A percentile compares a stretch with the other conserved stretches of the same genome.
These are phyloP conservation scores for Chrosomus eos DNA, from an alignment of 2,797 vertebrate genomes.

Conservation along the genomic window DNA sequence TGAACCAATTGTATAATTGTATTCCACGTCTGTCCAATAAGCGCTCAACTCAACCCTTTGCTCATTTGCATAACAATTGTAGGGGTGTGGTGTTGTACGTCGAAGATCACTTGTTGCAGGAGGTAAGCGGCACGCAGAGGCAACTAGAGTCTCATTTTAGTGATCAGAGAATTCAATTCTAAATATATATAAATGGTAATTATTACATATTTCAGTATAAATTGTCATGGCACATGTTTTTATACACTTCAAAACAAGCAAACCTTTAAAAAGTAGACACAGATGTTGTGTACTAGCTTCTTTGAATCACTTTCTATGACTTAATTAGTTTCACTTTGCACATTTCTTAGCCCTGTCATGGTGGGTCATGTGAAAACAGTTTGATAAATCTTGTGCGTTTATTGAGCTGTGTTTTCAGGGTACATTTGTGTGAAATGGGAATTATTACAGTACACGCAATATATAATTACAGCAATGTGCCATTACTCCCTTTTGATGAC, in stretches of 20 bases:
- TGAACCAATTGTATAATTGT: slow-evolving; percentile 61
- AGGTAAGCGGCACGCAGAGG: slow-evolving; percentile 22
- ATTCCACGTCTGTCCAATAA: slow-evolving; percentile 70
- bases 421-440: neutral
- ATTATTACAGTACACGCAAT: neutral
- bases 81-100: slow-evolving; percentile 59
- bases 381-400: neutral
- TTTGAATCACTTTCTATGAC: slow-evolving; percentile 34
- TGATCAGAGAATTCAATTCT: neutral
- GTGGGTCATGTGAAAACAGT: slow-evolving; percentile 9
- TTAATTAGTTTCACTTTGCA: slow-evolving; percentile 39
- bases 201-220: neutral
- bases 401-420: neutral
- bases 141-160: neutral
- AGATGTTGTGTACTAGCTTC: neutral
- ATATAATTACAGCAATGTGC: slow-evolving; percentile 24
- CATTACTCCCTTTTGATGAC: slow-evolving; percentile 36
- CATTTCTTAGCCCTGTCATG: neutral
- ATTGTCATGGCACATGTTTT: neutral
- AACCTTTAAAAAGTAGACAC: neutral
- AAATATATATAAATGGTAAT: no score
- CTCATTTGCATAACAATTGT: slow-evolving; percentile 76
- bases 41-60: slow-evolving; percentile 44
- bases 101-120: slow-evolving; percentile 69
- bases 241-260: neutral